phyloP scores from a whole-genome alignment of 2,797 vertebrate genomes.

The Stomatorhinus walkeri region DNA sequence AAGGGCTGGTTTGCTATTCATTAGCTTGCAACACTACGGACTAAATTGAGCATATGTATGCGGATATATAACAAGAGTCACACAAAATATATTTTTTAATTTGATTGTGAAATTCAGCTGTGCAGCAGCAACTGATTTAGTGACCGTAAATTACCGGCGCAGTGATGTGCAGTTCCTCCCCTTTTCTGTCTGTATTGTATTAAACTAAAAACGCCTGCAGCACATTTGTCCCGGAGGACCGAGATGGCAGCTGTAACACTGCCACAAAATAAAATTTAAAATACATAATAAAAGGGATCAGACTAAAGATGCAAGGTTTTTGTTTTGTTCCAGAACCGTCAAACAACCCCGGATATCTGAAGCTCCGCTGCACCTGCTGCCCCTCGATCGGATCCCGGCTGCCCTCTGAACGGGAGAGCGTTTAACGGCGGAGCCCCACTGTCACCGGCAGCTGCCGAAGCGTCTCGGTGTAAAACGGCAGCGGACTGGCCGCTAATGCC shows the following conservation, averaged over 20 bases:
- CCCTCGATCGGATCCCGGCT: background rate
- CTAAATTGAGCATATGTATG: conserved; percentile 26
- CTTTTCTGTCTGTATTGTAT: background rate
- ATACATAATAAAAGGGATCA: background rate
- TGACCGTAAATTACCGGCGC: background rate
- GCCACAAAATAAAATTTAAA: background rate
- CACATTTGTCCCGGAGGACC: background rate
- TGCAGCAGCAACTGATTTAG: background rate
- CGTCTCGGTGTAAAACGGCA: background rate
- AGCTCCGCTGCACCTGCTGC: background rate
- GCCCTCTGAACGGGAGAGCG: background rate
- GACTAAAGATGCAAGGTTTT: background rate
- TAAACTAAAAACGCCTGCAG: background rate
- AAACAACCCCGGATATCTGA: background rate
- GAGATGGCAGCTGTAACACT: background rate
- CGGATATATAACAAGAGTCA: conserved; percentile 13
- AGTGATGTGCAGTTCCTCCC: background rate
- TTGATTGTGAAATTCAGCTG: background rate
- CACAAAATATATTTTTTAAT: conserved; percentile 7
- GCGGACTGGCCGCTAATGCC: background rate
- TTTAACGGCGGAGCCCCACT: background rate
- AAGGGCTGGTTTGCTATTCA: conserved; percentile 29
- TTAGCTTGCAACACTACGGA: conserved; percentile 29
- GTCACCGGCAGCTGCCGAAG: background rate
- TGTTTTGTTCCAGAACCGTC: background rate